Evolutionary conservation across 2,888 invertebrate genomes (phyloP), one percentile per base, ranked within the genome.

Genomic region (Erpobdella octoculata): DNA sequence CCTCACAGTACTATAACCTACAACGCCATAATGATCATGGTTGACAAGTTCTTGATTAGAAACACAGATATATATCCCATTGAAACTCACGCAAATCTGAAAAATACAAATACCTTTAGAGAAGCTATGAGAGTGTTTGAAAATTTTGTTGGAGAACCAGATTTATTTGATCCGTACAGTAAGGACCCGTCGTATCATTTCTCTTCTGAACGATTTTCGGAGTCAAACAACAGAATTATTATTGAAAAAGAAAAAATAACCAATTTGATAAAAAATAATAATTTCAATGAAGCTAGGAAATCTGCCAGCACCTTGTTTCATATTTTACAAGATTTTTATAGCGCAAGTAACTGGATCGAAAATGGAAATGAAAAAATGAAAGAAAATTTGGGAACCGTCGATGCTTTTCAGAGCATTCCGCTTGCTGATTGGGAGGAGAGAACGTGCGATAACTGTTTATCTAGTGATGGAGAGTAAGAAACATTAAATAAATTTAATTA

Each of bases 111-210:
- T 15, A 53, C 53, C 28, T 53, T 53, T 28, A 53, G 28, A 53
- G 5, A 21, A 25, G 15, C 53, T 21, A 53, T 53, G 53, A 53
- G n/a, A 21, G 28, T 21, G 21, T 53, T 53, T 8, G 28, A 53
- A 53, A 53, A 28, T 15, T 53, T 53, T 18, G 53, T 53, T 28
- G 53, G 9, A 6, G 28, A 53, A 15, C 21, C 5, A 21, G 53
- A 53, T n/a, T 25, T 28, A 6, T 53, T 53, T 15, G 8, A 21
- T n/a, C 53, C 53, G 4, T 53, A 53, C 53, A 28, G 28, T 53
- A 53, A 53, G 53, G 53, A 53, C 28, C 53, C 53, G 8, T 53
- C 53, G n/a, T 53, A 53, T 15, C 53, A 53, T 53, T 53, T 53
- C 53, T 5, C 9, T 8, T 21, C 53, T n/a, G 53, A 53, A 28